These are phyloP conservation scores for Andrena praecox DNA, from an alignment of 2,888 invertebrate species.

Conservation along the genomic window DNA sequence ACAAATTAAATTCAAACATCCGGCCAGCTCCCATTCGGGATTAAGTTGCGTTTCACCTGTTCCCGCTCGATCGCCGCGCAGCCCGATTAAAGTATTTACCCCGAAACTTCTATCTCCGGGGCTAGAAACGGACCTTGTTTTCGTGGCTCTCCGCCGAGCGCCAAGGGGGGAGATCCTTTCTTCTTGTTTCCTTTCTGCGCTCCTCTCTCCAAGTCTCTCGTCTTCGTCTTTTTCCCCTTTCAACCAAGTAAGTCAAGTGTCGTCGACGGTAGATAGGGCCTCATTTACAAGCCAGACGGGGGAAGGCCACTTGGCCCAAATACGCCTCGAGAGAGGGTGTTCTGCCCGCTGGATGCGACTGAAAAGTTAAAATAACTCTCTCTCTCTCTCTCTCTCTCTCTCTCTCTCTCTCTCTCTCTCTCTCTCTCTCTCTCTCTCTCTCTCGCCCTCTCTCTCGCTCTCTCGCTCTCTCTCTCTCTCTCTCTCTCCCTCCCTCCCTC, in stretches of 20 bases:
- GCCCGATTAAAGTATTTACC: not conserved
- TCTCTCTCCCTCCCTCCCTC: not conserved
- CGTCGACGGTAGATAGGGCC: constrained; percentile 64
- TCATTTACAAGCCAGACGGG: constrained; percentile 69
- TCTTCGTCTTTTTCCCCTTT: constrained; percentile 63
- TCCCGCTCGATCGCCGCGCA: not conserved
- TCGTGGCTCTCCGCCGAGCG: constrained; percentile 41
- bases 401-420: constrained; percentile 8
- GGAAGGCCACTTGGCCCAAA: constrained; percentile 69
- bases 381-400: not conserved
- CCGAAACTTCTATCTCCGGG: constrained; percentile 24
- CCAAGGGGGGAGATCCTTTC: constrained; percentile 31
- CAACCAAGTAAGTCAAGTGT: constrained; percentile 70
- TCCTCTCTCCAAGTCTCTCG: constrained; percentile 53
- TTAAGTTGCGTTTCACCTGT: constrained; percentile 4
- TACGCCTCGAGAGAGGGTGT: constrained; percentile 57
- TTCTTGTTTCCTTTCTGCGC: constrained; percentile 49
- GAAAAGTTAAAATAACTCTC: constrained; percentile 60
- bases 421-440: constrained; percentile 9
- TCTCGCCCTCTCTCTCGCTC: no score
- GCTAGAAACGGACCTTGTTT: constrained; percentile 47
- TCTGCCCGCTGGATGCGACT: constrained; percentile 55
- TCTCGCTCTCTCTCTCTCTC: constrained; percentile 31
- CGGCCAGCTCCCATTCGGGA: not conserved
- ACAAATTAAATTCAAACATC: not conserved